phyloP scores from a whole-genome alignment of 2,113 vertebrate species.

The Athene cunicularia region DNA sequence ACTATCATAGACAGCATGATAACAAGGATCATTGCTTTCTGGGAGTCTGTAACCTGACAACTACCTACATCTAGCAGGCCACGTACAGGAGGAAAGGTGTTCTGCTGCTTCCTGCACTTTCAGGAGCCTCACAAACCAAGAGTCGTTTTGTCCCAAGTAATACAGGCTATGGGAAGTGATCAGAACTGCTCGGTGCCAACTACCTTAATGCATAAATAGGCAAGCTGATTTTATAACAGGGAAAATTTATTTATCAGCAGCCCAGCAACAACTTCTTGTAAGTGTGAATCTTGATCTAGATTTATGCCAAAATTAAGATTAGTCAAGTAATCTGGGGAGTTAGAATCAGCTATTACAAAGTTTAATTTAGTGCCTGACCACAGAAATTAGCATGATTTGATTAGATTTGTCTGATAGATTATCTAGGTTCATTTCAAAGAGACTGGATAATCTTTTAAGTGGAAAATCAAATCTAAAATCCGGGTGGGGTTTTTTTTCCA shows the following conservation, averaged over 20 bases:
- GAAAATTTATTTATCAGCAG: neutral
- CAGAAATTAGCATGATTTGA: neutral
- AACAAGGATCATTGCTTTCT: neutral
- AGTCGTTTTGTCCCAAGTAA: neutral
- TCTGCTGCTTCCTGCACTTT: neutral
- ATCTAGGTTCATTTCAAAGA: neutral
- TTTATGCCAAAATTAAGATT: neutral
- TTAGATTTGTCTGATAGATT: neutral
- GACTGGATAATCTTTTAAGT: neutral
- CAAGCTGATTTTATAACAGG: neutral
- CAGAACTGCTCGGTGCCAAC: neutral
- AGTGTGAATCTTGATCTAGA: neutral
- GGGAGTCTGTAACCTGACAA: neutral
- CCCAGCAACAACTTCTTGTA: neutral
- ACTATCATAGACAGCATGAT: fast-evolving
- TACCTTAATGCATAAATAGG: neutral
- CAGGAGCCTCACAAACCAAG: neutral
- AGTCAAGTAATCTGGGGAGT: neutral
- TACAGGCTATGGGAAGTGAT: neutral
- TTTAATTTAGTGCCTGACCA: fast-evolving
- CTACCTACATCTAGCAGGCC: neutral
- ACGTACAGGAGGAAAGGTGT: neutral
- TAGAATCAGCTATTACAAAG: neutral
- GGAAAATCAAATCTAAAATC: neutral
- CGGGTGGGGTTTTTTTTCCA: neutral